Base-by-base conservation (phyloP, 1,140 invertebrate species). In the Paraescarpia echinospica region DNA sequence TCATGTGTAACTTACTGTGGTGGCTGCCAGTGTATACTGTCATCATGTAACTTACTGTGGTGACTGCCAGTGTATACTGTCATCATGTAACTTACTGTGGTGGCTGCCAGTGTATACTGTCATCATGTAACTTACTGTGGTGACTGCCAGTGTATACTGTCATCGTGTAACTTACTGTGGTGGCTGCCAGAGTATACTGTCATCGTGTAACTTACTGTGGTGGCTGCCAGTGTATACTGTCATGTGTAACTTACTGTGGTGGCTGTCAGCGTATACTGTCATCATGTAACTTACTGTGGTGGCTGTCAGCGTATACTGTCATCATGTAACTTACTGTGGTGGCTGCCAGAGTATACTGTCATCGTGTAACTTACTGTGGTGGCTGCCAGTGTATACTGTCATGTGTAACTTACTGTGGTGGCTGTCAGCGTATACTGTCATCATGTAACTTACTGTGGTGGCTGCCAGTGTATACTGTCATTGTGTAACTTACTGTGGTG, bases 1-100 rank as follows among this genome's bases (percentile, higher is more conserved):
- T n/a, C n/a, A n/a, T n/a, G n/a, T 94, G 96, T 95, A 59, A 96
- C 96, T 94, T 96, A 96, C 94, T 95, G 94, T n/a, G 94, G 94
- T 33, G 95, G 93, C 91, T 95, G n/a, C n/a, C n/a, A n/a, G n/a
- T n/a, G n/a, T n/a, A n/a, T n/a, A n/a, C n/a, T n/a, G n/a, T n/a
- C n/a, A n/a, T n/a, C n/a, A n/a, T 94, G 96, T 95, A 59, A 96
- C 96, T 94, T 96, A 96, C 94, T 95, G 94, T n/a, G 94, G 94
- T 33, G 95, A n/a, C n/a, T n/a, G n/a, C n/a, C n/a, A n/a, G n/a
- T n/a, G n/a, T n/a, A n/a, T n/a, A n/a, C n/a, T n/a, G n/a, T n/a
- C n/a, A n/a, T n/a, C n/a, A n/a, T 94, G 96, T 95, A 59, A 96
- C 96, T 94, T 96, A 96, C 94, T 95, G 94, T n/a, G 94, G 94